Conservation (phyloP, 2,113 vertebrate species). For the Aptenodytes patagonicus region DNA sequence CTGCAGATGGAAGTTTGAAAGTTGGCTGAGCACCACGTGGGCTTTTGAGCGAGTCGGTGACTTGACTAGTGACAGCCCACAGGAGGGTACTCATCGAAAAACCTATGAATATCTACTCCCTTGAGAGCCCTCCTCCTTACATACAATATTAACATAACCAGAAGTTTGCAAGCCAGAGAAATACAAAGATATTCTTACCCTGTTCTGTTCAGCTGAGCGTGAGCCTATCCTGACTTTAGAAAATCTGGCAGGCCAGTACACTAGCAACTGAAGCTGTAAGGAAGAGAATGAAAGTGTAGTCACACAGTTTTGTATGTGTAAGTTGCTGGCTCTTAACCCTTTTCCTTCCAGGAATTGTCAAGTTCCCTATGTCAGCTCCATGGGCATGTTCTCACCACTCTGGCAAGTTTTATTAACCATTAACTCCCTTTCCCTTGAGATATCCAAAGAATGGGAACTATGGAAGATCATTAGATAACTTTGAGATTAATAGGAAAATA, state of each 20-base stretch:
- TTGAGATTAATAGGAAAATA: not conserved
- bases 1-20: not conserved
- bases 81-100: not conserved
- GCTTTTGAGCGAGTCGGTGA: not conserved
- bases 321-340: constrained; percentile 81
- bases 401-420: constrained; percentile 42
- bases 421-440: constrained; percentile 29
- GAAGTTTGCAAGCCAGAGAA: not conserved
- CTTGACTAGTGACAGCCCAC: not conserved
- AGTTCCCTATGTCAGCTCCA: constrained; percentile 40
- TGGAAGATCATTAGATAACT: not conserved
- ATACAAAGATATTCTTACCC: not conserved
- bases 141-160: not conserved
- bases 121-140: not conserved
- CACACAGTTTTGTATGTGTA: constrained; percentile 46
- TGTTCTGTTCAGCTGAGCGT: not conserved
- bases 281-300: constrained; percentile 61
- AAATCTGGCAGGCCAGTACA: constrained; percentile 15
- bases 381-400: constrained; percentile 61
- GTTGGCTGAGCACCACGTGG: not conserved
- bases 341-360: constrained; percentile 85
- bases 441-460: not conserved
- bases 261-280: not conserved
- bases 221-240: not conserved
- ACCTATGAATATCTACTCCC: not conserved